Evolutionary conservation across 1,140 invertebrate species (phyloP), one percentile per base, ranked within the genome.

Genomic region (Gonioctena quinquepunctata): DNA sequence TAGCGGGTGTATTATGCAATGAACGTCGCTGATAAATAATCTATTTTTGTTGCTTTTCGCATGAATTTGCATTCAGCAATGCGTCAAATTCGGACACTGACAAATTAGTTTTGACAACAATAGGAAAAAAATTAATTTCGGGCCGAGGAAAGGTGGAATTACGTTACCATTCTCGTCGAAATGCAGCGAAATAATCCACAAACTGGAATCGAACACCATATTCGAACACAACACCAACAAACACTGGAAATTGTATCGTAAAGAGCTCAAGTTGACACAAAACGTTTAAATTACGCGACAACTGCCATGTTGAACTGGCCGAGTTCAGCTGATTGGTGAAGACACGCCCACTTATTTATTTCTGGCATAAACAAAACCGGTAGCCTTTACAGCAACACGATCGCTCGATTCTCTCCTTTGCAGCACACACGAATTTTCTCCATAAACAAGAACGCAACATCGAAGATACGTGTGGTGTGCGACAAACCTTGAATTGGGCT

Each of bases 301-400:
- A 65, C 66, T 70, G 66, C 69, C 68, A 72, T 72, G 68, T 72
- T 72, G 70, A 70, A 69, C 22, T 49, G 61, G 21, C 19, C n/a
- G 49, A 60, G 56, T 78, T 78, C 79, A 79, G 79, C 77, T 79
- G 78, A 80, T 79, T 72, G 42, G 66, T 56, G 28, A 71, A 63
- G 75, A 74, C 79, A 80, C 78, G 78, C 79, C 79, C 74, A 80
- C 78, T 74, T 74, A 71, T 76, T 70, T 77, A 76, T 76, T 77
- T 79, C 71, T 73, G 68, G 73, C 71, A 76, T 78, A 80, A 79
- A 80, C 77, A 78, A 76, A 76, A 80, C 76, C 76, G 77, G 77
- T 74, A 75, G 72, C 28, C 7, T 26, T 26, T 42, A 52, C 22
- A 66, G 66, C 66, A 33, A 49, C 65, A 42, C 33, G 13, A 42